These are phyloP conservation scores for Poecilia wingei DNA, from an alignment of 2,797 vertebrate species.

Conservation along the genomic window DNA sequence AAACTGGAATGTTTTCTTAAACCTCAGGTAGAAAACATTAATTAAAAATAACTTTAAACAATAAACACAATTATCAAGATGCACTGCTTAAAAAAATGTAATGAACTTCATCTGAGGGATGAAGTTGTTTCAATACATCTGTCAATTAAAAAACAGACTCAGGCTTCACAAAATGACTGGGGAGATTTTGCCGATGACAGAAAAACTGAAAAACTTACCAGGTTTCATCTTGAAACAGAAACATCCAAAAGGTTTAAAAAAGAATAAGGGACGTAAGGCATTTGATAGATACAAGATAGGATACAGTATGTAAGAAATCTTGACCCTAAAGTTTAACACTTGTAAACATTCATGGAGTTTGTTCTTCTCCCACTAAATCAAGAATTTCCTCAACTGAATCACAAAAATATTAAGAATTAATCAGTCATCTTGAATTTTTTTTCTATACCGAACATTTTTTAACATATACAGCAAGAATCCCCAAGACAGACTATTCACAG, in stretches of 20 bases:
- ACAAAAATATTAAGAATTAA: neutral
- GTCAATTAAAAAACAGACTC: neutral
- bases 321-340: neutral
- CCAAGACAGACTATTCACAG: neutral
- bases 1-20: neutral
- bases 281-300: neutral
- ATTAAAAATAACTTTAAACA: too few relatives aligned
- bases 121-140: neutral
- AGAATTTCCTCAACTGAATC: neutral
- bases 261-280: neutral
- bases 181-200: neutral
- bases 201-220: neutral
- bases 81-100: neutral
- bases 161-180: neutral
- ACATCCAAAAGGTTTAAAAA: neutral
- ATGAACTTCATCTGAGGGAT: neutral
- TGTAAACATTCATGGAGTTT: neutral
- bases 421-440: neutral
- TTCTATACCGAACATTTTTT: neutral
- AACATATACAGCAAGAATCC: slow-evolving; percentile 2
- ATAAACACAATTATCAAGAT: neutral
- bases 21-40: neutral
- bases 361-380: neutral
- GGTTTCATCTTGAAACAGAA: neutral
- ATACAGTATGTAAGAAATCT: neutral